Percentiles rank a stretch among this genome's conserved stretches.
Conservation (phyloP, 2,888 invertebrate genomes). For the Thysanoteuthis rhombus region DNA sequence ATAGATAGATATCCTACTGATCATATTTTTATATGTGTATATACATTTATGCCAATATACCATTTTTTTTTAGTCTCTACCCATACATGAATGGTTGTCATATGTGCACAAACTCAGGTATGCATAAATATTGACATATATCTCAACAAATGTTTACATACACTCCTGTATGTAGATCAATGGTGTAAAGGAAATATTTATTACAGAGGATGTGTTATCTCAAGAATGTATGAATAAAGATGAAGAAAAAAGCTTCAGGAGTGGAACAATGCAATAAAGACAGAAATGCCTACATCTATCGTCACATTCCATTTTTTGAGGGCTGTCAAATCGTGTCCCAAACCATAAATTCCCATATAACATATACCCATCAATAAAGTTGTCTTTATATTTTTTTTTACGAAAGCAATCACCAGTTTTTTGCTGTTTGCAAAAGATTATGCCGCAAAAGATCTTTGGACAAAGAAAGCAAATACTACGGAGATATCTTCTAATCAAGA, state of each 20-base stretch:
- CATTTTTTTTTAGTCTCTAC: neutral
- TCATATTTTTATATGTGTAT: neutral
- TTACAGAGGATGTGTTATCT: neutral
- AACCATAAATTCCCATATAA: too few relatives aligned
- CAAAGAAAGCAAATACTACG: too few relatives aligned
- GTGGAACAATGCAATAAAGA: neutral
- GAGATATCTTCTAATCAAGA: too few relatives aligned
- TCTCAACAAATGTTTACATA: neutral
- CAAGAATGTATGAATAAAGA: neutral
- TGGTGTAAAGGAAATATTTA: neutral
- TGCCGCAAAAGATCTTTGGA: too few relatives aligned
- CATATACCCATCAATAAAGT: too few relatives aligned
- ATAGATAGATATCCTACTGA: too few relatives aligned
- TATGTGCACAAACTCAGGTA: neutral
- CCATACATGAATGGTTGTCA: neutral
- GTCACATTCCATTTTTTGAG: neutral
- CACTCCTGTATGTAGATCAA: neutral
- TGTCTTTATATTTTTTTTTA: too few relatives aligned
- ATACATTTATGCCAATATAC: neutral
- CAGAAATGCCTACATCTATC: neutral
- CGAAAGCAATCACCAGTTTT: too few relatives aligned
- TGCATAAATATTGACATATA: neutral
- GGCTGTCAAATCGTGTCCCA: too few relatives aligned
- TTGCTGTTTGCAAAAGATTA: too few relatives aligned
- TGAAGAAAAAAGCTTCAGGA: neutral